A percentile compares a stretch with the other conserved stretches of the same genome.
These are phyloP conservation scores for Elanoides forficatus DNA, from an alignment of 2,113 vertebrate species.

Conservation along the genomic window DNA sequence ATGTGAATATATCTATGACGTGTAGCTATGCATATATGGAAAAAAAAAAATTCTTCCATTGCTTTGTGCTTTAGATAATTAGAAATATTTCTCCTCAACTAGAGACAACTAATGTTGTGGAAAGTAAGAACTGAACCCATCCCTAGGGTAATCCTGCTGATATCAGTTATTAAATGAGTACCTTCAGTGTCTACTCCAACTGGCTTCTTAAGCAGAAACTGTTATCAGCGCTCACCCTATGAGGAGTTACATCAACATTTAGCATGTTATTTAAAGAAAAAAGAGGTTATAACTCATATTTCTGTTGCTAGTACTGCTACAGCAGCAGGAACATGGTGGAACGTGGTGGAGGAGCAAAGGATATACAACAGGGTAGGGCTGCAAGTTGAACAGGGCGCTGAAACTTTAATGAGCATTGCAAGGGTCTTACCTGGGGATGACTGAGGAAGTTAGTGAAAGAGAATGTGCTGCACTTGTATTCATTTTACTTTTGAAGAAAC, in stretches of 20 bases:
- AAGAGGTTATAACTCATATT: not conserved
- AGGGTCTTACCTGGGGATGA: not conserved
- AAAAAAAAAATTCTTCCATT: not conserved
- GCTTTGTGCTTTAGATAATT: not conserved
- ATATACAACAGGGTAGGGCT: not conserved
- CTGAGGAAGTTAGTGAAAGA: not conserved
- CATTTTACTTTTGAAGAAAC: not conserved
- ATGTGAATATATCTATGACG: not conserved
- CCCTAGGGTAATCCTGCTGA: not conserved
- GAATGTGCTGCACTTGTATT: not conserved
- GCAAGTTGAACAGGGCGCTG: not conserved
- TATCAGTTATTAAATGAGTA: not conserved
- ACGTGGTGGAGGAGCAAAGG: not conserved
- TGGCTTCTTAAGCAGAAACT: not conserved
- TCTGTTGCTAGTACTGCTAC: not conserved
- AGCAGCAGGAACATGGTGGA: not conserved
- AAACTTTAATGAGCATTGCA: not conserved
- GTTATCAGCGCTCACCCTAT: not conserved
- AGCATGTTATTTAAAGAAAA: not conserved
- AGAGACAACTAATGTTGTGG: not conserved
- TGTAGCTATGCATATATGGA: not conserved
- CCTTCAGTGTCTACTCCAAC: not conserved
- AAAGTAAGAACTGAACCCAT: not conserved
- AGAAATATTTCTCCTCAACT: not conserved
- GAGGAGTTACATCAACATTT: not conserved